Evolutionary conservation across 1,140 invertebrate genomes (phyloP).

Genomic region (Drosophila kurseongensis): DNA sequence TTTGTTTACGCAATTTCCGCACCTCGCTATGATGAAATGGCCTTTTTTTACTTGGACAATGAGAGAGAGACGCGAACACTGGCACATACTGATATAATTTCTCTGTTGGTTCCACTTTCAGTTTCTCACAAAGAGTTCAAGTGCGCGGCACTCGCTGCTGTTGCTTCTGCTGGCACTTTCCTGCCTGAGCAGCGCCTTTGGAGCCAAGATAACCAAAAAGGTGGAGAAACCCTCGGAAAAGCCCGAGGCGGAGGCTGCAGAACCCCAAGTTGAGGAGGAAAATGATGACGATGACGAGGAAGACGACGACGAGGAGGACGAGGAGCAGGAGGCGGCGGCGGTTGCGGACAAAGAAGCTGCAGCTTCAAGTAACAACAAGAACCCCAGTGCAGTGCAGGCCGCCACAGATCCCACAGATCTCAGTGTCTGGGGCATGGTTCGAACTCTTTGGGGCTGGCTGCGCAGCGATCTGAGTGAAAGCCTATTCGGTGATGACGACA

Average conservation of each 20-base stretch:
- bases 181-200: conserved; percentile 56
- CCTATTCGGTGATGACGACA: conserved; percentile 72
- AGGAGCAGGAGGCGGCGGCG: conserved; percentile 28
- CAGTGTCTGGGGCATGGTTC: conserved; percentile 80
- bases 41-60: conserved; percentile 51
- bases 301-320: conserved; percentile 29
- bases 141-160: conserved; percentile 63
- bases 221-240: conserved; percentile 55
- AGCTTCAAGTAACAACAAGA: conserved; percentile 45
- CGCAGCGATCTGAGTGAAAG: conserved; percentile 80
- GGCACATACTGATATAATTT: conserved; percentile 38
- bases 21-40: conserved; percentile 54
- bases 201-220: conserved; percentile 70
- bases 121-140: conserved; percentile 82
- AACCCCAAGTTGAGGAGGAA: conserved; percentile 19
- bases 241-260: conserved; percentile 29
- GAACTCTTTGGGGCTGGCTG: conserved; percentile 73
- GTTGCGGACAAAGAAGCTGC: conserved; percentile 47
- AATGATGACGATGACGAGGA: conserved; percentile 27
- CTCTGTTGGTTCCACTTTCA: conserved; percentile 67
- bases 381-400: conserved; percentile 64
- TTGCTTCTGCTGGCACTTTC: conserved; percentile 59
- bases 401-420: conserved; percentile 62
- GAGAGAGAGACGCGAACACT: conserved; percentile 30
- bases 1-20: conserved; percentile 76